phyloP scores from a whole-genome alignment of 2,113 vertebrate species.

The Apaloderma vittatum region DNA sequence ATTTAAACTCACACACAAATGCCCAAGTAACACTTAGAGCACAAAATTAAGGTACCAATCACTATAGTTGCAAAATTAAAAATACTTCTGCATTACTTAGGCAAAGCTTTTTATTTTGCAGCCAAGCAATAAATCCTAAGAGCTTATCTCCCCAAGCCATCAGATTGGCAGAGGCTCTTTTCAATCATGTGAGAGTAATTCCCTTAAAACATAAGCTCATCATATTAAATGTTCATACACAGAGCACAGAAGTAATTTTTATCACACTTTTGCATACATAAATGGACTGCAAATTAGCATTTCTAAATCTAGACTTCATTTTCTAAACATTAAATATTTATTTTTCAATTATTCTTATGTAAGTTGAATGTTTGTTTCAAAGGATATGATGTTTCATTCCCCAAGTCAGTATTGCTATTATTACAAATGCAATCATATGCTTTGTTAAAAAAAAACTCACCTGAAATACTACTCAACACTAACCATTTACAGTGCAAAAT shows the following conservation, averaged over 20 bases:
- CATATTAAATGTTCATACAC: background rate
- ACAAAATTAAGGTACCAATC: background rate
- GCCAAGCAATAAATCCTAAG: background rate
- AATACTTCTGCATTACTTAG: background rate
- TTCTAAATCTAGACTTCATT: background rate
- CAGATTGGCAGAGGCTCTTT: background rate
- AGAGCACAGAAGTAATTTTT: background rate
- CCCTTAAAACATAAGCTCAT: background rate
- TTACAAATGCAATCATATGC: background rate
- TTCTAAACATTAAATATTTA: background rate
- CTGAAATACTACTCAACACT: background rate
- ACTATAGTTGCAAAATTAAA: background rate
- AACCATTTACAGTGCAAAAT: background rate
- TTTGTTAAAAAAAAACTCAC: background rate
- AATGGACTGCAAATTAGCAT: background rate
- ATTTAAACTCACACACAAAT: background rate
- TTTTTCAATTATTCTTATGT: background rate
- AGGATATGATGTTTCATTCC: background rate
- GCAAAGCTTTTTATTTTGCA: background rate
- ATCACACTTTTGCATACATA: background rate
- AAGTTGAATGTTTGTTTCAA: background rate
- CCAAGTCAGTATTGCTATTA: background rate
- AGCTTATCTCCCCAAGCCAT: background rate
- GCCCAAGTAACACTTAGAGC: background rate
- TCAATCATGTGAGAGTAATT: background rate